A percentile compares a stretch with the other conserved stretches of the same genome.
Evolutionary conservation across 1,140 invertebrate species (phyloP).

Genomic region (Dendroctonus ponderosae): DNA sequence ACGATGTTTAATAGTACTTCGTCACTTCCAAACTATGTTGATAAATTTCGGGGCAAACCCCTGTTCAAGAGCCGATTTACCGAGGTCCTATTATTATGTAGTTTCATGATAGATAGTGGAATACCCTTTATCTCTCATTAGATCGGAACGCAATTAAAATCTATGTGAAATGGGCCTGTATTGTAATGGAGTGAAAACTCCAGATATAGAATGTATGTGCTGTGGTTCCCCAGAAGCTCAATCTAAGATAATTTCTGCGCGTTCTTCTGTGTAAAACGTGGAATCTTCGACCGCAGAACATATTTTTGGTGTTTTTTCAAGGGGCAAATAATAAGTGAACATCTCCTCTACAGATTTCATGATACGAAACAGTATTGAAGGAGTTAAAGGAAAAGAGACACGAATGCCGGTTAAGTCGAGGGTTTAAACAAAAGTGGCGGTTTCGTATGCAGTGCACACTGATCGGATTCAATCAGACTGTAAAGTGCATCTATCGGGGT

Average conservation of each 20-base stretch:
- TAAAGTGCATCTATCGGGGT: constrained; percentile 30
- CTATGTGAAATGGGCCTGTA: neutral
- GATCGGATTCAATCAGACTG: constrained; percentile 35
- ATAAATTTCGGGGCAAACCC: constrained; percentile 20
- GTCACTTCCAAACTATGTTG: constrained; percentile 25
- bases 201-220: too few species aligned
- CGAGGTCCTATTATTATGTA: constrained; percentile 20
- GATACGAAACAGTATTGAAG: neutral
- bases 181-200: neutral
- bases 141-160: constrained; percentile 11
- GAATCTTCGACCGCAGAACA: too few species aligned
- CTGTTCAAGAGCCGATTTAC: constrained; percentile 14
- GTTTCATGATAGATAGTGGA: constrained; percentile 15
- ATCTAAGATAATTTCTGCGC: neutral
- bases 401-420: constrained; percentile 22
- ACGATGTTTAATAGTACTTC: constrained; percentile 20
- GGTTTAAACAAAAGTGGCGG: constrained; percentile 34
- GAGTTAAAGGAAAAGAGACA: constrained; percentile 16
- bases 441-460: constrained; percentile 34
- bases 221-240: neutral
- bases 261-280: too few species aligned
- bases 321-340: too few species aligned
- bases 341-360: too few species aligned
- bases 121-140: constrained; percentile 9
- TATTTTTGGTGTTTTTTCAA: too few species aligned